Evolutionary conservation across 2,888 invertebrate species (phyloP), one percentile per base, ranked within the genome.

Genomic region (Cephalotes varians): DNA sequence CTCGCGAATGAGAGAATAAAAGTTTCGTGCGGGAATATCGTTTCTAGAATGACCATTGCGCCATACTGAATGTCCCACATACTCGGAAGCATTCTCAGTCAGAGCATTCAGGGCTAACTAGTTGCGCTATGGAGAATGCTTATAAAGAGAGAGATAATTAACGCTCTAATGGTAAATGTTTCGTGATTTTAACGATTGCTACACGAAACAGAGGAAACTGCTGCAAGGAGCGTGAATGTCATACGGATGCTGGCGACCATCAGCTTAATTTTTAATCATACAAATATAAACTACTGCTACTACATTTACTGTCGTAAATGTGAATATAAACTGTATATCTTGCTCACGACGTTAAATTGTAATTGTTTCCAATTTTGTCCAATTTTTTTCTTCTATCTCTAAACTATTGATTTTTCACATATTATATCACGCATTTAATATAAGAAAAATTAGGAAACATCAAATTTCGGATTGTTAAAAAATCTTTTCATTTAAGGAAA

Each of bases 1-100:
- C 72, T 72, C 65, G 60, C 76, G 77, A 85, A 83, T 81, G 72
- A 72, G 79, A 81, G 56, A 80, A 85, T 87, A 88, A 86, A 86
- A 85, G 83, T 77, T 69, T 72, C 60, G 54, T 58, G 40, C 64
- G 60, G 51, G 80, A 71, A 47, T 67, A 28, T 79, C 81, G 85
- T 82, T 60, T 74, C 67, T 15, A 47, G 56, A 51, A 49, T 71
- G 76, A 54, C 67, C 82, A 37, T 65, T 64, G 49, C 12, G 12
- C 40, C 58, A 31, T 28, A n/a, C 73, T 60, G 44, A 58, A 54
- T 49, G 62, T 80, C 58, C 21, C 47, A 28, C 28, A 28, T 25
- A 31, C 4, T 21, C 44, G 77, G 56, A 69, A 64, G 58, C 51
- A 21, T 40, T 65, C 40, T 44, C 56, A 31, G 31, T 40, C 21